phyloP scores from a whole-genome alignment of 2,113 vertebrate species.

The Oreochromis tanganicae region DNA sequence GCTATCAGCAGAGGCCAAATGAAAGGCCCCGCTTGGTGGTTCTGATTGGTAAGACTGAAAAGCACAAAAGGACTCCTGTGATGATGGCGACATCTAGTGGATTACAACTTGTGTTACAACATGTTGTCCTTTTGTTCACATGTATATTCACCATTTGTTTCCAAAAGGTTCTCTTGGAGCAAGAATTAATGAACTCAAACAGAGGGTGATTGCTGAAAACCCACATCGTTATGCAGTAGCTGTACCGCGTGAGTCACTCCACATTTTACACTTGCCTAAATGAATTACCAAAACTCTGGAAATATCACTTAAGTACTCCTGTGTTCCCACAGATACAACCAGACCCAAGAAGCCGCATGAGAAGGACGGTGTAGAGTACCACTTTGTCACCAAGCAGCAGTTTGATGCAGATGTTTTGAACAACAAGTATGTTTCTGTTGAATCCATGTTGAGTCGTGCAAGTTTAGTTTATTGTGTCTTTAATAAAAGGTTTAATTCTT shows the following conservation, averaged over 20 bases:
- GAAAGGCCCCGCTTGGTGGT: constrained; percentile 87
- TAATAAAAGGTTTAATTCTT: background rate
- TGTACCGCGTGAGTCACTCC: constrained; percentile 84
- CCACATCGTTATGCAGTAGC: constrained; percentile 90
- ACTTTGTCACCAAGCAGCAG: constrained; percentile 90
- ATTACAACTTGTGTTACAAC: background rate
- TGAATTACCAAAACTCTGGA: background rate
- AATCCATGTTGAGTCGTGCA: background rate
- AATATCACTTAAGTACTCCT: background rate
- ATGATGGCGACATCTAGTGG: constrained; percentile 37
- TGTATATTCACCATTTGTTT: background rate
- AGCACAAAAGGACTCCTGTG: background rate
- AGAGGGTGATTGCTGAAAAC: constrained; percentile 90
- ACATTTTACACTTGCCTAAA: background rate
- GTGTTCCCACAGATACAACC: constrained; percentile 79
- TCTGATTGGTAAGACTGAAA: constrained; percentile 82
- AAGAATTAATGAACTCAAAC: constrained; percentile 88
- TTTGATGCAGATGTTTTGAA: constrained; percentile 87
- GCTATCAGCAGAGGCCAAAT: constrained; percentile 83
- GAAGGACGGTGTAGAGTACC: constrained; percentile 93
- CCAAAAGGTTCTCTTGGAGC: constrained; percentile 89
- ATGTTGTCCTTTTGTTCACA: background rate
- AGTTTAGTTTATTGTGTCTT: background rate
- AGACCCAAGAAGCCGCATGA: constrained; percentile 89
- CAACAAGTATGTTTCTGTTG: constrained; percentile 79